Evolutionary conservation across 1,140 invertebrate genomes (phyloP), one percentile per base, ranked within the genome.

Genomic region (Bombus affinis): DNA sequence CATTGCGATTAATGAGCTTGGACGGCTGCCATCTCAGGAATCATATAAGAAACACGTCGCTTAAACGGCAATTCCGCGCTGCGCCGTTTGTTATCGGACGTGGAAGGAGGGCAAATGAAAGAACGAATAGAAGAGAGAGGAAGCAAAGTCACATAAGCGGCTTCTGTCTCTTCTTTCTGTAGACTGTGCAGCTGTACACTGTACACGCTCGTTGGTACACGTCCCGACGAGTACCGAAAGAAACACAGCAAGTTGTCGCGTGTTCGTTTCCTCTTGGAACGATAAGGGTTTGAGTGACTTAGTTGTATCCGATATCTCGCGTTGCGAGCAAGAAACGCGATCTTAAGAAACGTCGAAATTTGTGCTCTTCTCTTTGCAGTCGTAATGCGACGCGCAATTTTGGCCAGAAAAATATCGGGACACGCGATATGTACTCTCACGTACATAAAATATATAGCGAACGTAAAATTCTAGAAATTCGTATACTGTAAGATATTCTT

Each of bases 1-100:
- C 86, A 87, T 37, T 79, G 78, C 92, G 91, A 91, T 91, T 92
- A 90, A 92, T 88, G 90, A 91, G 89, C 88, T 91, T 91, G 91
- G 91, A 91, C 90, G 83, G 80, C 53, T 81, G 88, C 91, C 90
- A 91, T 92, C 87, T 62, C 59, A 44, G 81, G 71, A 85, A 91
- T 91, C 90, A 85, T 89, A 89, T 83, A 88, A 88, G 89, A 88
- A 86, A 87, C 85, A 83, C 81, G 37, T 81, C 87, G 75, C 65
- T 91, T 92, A 92, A 92, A 87, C 88, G 85, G 89, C 88, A 88
- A 90, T 91, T 90, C 74, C 89, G 59, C 79, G 65, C 74, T 22
- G 35, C 35, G 65, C 71, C 37, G 75, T 84, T 90, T 89, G 73
- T 91, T 92, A 90, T 70, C 35, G 35, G 37, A 28, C 9, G 66